These are phyloP conservation scores for Leptinotarsa juncta DNA, from an alignment of 2,888 invertebrate species.

Conservation along the genomic window DNA sequence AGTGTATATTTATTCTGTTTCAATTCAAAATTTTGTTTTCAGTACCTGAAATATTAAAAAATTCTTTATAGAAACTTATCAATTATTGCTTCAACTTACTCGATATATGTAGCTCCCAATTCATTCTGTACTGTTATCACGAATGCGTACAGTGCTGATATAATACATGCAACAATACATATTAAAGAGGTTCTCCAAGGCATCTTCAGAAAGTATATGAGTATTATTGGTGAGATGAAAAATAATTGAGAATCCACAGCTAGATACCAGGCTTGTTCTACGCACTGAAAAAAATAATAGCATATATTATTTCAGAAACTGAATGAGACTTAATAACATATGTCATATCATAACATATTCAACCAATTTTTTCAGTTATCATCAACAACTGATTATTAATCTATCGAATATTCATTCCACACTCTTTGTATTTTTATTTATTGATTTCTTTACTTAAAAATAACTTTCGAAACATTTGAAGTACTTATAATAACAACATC, in stretches of 20 bases:
- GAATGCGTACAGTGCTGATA: constrained; percentile 40
- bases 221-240: constrained; percentile 68
- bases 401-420: too few species aligned
- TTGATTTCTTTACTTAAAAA: too few species aligned
- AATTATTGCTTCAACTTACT: constrained; percentile 35
- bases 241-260: constrained; percentile 72
- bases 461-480: too few species aligned
- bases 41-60: too few species aligned
- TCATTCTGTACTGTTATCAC: constrained; percentile 40
- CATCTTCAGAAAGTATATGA: constrained; percentile 65
- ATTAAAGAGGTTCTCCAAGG: constrained; percentile 51
- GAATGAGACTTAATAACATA: neutral
- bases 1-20: too few species aligned
- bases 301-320: neutral
- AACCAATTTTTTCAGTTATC: too few species aligned
- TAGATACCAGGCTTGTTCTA: constrained; percentile 71
- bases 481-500: too few species aligned
- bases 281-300: constrained; percentile 59
- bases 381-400: too few species aligned
- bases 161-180: constrained; percentile 34
- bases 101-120: constrained; percentile 40
- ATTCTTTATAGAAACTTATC: too few species aligned
- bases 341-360: too few species aligned
- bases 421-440: too few species aligned
- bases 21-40: too few species aligned